Base-by-base conservation (phyloP, 2,113 vertebrate species). In the Sinocyclocheilus grahami region DNA sequence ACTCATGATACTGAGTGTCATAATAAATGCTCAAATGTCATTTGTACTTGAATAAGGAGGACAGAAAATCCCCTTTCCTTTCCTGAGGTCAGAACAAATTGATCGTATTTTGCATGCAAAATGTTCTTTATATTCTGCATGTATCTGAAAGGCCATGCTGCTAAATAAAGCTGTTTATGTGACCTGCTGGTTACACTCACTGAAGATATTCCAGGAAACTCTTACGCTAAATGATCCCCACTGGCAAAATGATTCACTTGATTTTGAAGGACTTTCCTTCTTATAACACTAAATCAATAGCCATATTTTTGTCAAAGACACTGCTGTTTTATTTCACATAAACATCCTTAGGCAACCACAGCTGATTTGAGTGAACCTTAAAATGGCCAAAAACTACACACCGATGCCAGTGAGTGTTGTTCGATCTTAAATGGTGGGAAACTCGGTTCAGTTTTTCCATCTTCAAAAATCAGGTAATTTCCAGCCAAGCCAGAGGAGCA, bases 381-480 rank as follows among this genome's bases (percentile, higher is more conserved):
- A 81, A 80, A 48, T 30, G 13, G 39, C 22, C 39, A 48, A 27
- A 81, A 82, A 10, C 16, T 48, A 82, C 60, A 65, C 60, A 65
- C n/a, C n/a, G 10, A 12, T 24, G 37, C 60, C 60, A 42, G 42
- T 3, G 24, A 27, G 62, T 10, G 53, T 13, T 2, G 75, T 24
- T 65, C n/a, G 33, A 55, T n/a, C n/a, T 82, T 72, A 39, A 27
- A 65, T 18, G 24, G 42, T 86, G 85, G 58, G 85, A 82, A 89
- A 69, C 42, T 48, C 16, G n/a, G 48, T 67, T 72, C n/a, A 55
- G 27, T 78, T 76, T 83, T 67, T 58, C 3, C 3, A 42, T 67
- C 46, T 69, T 65, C 6, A 77, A 80, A 83, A 87, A 83, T 78
- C 79, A 55, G 95, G 94, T 94, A 91, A 90, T 95, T 95, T 95